Conservation (phyloP, 2,113 vertebrate genomes). For the Vulpes ferrilata region DNA sequence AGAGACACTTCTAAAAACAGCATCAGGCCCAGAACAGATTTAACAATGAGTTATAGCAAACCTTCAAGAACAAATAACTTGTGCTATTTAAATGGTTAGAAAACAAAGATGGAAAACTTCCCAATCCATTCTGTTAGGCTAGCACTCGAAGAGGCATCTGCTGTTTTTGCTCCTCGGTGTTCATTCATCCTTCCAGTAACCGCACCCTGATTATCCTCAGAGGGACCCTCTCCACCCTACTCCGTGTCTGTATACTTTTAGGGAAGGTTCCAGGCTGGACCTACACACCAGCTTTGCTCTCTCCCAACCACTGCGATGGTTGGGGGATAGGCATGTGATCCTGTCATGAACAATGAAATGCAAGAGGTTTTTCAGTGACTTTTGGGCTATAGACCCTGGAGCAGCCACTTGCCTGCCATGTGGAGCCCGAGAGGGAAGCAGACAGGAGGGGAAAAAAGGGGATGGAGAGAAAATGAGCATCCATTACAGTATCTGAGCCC, state of each 20-base stretch:
- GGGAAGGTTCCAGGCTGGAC: neutral
- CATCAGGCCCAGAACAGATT: conserved; percentile 44
- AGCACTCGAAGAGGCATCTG: neutral
- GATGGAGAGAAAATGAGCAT: neutral
- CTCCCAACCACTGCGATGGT: neutral
- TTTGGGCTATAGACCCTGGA: neutral
- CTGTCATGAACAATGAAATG: neutral
- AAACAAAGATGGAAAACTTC: conserved; percentile 45
- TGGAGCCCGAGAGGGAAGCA: neutral
- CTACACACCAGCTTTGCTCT: conserved; percentile 14
- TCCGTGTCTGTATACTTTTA: neutral
- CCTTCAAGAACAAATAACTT: conserved; percentile 62
- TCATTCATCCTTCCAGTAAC: neutral
- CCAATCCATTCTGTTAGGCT: neutral
- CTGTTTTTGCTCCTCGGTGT: neutral
- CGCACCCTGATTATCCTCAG: neutral
- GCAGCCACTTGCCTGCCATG: neutral
- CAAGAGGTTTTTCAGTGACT: conserved; percentile 9
- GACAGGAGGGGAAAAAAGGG: conserved; percentile 8
- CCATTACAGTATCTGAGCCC: neutral
- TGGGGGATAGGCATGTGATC: neutral
- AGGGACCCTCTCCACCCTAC: neutral
- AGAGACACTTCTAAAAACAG: conserved; percentile 64
- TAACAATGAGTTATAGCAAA: conserved; percentile 42
- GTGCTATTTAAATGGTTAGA: conserved; percentile 15